Conservation (phyloP, 2,888 invertebrate species). For the Orchesellides sinensis region DNA sequence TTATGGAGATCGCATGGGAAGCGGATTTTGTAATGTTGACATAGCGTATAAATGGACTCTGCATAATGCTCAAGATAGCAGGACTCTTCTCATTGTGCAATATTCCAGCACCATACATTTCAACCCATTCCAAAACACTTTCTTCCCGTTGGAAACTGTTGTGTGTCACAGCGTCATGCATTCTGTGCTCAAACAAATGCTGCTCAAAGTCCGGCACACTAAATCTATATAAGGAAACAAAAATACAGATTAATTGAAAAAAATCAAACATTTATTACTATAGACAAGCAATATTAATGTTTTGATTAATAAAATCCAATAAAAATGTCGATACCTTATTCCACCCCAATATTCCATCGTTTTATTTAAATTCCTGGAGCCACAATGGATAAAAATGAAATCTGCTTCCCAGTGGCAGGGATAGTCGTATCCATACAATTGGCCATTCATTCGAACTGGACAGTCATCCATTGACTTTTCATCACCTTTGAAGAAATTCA, state of each 20-base stretch:
- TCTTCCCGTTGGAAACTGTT: slow-evolving; percentile 83
- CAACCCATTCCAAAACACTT: slow-evolving; percentile 87
- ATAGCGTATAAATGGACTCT: slow-evolving; percentile 88
- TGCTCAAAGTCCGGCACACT: slow-evolving; percentile 94
- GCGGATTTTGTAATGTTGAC: slow-evolving; percentile 91
- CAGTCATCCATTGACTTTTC: slow-evolving; percentile 78
- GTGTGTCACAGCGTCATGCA: slow-evolving; percentile 89
- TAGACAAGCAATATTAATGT: too few species aligned
- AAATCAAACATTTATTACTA: too few species aligned
- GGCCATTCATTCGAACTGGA: slow-evolving; percentile 88
- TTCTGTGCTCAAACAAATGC: slow-evolving; percentile 82
- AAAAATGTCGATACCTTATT: slow-evolving; percentile 81
- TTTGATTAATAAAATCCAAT: too few species aligned
- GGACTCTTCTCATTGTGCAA: slow-evolving; percentile 96
- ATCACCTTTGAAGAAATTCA: slow-evolving; percentile 76
- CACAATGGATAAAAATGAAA: slow-evolving; percentile 96
- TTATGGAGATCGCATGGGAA: slow-evolving; percentile 93
- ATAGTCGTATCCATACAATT: slow-evolving; percentile 88
- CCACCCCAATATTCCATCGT: slow-evolving; percentile 95
- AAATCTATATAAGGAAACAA: slow-evolving; percentile 80
- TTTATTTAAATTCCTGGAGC: slow-evolving; percentile 82
- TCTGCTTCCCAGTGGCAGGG: slow-evolving; percentile 93
- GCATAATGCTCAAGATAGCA: slow-evolving; percentile 92
- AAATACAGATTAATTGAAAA: slow-evolving; percentile 31
- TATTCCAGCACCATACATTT: slow-evolving; percentile 95